Conservation (phyloP, 2,113 vertebrate genomes). For the Psammodynastes pulverulentus region DNA sequence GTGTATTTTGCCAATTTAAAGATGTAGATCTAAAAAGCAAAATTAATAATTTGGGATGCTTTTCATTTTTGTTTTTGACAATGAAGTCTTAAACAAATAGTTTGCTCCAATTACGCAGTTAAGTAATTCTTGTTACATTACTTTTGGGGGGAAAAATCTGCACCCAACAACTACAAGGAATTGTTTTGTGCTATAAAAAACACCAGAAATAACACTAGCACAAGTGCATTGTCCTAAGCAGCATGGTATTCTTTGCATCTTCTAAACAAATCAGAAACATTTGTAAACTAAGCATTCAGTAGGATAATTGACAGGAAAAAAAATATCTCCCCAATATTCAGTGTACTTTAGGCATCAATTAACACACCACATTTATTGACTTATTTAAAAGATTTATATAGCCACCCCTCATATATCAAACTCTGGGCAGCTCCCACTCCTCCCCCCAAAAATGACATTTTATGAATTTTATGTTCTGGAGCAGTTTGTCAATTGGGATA, state of each 20-base stretch:
- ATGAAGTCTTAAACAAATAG: neutral
- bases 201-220: neutral
- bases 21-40: neutral
- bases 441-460: neutral
- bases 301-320: neutral
- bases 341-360: neutral
- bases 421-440: neutral
- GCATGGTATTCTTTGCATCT: neutral
- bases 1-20: neutral
- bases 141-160: neutral
- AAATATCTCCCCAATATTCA: neutral
- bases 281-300: neutral
- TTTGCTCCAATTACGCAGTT: neutral
- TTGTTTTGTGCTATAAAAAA: neutral
- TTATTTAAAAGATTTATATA: neutral
- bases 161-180: neutral
- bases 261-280: neutral
- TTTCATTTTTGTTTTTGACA: neutral
- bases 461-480: neutral
- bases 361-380: neutral
- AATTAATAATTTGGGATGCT: neutral
- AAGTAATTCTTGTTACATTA: neutral
- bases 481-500: neutral
- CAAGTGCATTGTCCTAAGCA: neutral
- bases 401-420: neutral